phyloP scores from a whole-genome alignment of 2,888 invertebrate species.

The Pachliopta kotzebuea region DNA sequence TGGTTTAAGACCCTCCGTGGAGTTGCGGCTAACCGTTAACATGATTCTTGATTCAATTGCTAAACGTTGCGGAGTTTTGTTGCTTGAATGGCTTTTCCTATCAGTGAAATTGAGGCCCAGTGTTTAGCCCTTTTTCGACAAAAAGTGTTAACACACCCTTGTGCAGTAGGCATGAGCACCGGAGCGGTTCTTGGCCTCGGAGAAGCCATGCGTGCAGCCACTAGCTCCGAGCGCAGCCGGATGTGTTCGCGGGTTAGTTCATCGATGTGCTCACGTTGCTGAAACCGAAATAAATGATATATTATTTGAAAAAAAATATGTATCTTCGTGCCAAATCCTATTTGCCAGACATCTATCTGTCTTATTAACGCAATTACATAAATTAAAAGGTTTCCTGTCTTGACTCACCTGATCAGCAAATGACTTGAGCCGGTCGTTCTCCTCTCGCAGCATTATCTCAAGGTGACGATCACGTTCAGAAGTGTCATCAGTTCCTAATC shows the following conservation, averaged over 20 bases:
- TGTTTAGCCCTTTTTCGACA: no score
- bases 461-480: conserved; percentile 30
- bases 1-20: no score
- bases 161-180: conserved; percentile 27
- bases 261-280: conserved; percentile 57
- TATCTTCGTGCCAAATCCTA: no score
- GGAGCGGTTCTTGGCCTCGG: conserved; percentile 45
- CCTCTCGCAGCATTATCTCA: conserved; percentile 42
- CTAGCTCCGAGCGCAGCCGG: conserved; percentile 41
- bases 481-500: conserved; percentile 27
- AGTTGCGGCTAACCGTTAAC: no score
- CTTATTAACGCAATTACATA: not conserved
- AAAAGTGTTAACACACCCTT: conserved; percentile 15
- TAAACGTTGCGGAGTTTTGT: no score
- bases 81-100: no score
- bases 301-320: no score
- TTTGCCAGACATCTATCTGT: not conserved
- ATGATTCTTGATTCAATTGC: no score
- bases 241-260: conserved; percentile 44
- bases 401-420: conserved; percentile 55
- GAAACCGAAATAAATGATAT: conserved; percentile 1
- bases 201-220: conserved; percentile 27
- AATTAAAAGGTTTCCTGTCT: not conserved
- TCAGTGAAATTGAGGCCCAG: no score
- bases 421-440: conserved; percentile 54